Base-by-base conservation (phyloP, 2,113 vertebrate species). In the Odobenus rosmarus region DNA sequence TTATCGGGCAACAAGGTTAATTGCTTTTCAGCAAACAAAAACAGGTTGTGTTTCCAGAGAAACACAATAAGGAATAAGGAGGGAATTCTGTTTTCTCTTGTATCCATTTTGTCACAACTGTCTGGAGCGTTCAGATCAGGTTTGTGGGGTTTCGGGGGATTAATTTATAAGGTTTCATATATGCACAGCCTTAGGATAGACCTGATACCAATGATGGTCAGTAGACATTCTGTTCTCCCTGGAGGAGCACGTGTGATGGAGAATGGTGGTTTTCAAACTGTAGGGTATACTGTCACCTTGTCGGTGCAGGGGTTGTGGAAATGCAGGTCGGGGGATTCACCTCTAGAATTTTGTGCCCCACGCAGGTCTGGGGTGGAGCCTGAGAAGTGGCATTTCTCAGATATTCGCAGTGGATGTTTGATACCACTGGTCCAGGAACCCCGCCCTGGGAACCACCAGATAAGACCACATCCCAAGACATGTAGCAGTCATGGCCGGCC, bases 21-120 rank as follows among this genome's bases (percentile, higher is more conserved):
- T 14, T 49, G 71, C 71, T 13, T 59, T 8, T 3, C 18, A 31
- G 61, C 21, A 5, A 57, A 90, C 49, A 31, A 36, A 55, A 57
- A 16, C 28, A 46, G 87, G 46, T 1, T 11, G 14, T 3, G 8
- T 13, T 13, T n/a, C 24, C 71, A 86, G 77, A 53, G 24, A 59
- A 61, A 6, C 0, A 21, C 16, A 31, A 49, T 13, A 6, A 55
- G 7, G 57, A 28, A 23, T 1, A 3, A 61, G 42, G 4, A 61
- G 1, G 3, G 28, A 4, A 5, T 21, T 31, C 16, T 12, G 24
- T 23, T 39, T 53, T 21, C 23, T 19, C 31, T 2, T 4, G 24
- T 0, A 1, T 4, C 0, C 23, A 8, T 26, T 7, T 5, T 4
- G 57, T 53, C 13, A 39, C 64, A 36, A 15, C 33, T 0, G 14